Evolutionary conservation across 1,140 invertebrate species (phyloP).

Genomic region (Atopsyche davidsoni): DNA sequence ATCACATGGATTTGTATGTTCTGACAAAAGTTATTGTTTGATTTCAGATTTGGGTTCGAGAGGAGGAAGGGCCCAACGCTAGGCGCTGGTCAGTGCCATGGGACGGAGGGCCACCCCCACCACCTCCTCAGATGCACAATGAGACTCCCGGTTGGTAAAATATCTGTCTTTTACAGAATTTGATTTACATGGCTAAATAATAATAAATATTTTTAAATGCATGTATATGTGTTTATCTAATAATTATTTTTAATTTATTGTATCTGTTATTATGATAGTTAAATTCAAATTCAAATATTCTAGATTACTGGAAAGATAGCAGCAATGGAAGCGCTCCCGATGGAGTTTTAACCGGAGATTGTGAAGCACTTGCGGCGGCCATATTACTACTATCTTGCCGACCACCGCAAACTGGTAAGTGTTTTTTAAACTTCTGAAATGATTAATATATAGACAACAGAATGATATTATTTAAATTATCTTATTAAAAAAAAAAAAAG

Average conservation of each 20-base stretch:
- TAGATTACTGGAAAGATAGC: constrained; percentile 10
- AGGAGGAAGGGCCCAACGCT: constrained; percentile 15
- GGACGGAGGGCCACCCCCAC: constrained; percentile 19
- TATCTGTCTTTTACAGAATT: not conserved
- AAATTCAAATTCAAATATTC: too few species aligned
- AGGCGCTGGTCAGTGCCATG: constrained; percentile 22
- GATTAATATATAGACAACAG: too few species aligned
- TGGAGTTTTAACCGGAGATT: constrained; percentile 11
- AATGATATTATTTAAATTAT: too few species aligned
- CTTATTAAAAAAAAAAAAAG: too few species aligned
- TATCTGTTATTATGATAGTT: not conserved
- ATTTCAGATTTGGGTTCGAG: constrained; percentile 10
- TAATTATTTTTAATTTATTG: not conserved
- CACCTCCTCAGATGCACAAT: not conserved
- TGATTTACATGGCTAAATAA: too few species aligned
- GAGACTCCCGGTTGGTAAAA: not conserved
- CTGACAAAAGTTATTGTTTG: not conserved
- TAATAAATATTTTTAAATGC: too few species aligned
- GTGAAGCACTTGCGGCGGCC: constrained; percentile 16
- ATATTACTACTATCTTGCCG: constrained; percentile 21
- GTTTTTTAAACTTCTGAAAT: too few species aligned
- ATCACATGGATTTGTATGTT: too few species aligned
- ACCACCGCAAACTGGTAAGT: not conserved
- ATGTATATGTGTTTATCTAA: too few species aligned
- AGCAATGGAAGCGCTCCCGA: constrained; percentile 5